Base-by-base conservation (phyloP, 2,797 vertebrate genomes). In the Xerus rutilus region DNA sequence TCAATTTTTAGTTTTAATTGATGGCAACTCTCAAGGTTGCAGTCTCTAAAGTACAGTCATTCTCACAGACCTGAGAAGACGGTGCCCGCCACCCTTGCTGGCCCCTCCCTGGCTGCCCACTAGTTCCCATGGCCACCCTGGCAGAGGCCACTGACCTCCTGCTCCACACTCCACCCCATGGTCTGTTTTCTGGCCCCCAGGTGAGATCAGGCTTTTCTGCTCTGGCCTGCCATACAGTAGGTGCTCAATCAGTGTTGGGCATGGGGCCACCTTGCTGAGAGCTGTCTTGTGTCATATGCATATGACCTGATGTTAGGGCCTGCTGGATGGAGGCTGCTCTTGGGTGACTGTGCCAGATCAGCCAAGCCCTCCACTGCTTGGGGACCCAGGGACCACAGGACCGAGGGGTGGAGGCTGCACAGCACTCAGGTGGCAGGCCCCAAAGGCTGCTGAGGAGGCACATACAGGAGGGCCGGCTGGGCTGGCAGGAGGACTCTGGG, bases 1-100 rank as follows among this genome's bases (percentile, higher is more conserved):
- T 72, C 49, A 57, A 64, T 81, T 67, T 96, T 82, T 76, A 70
- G 59, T 84, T 64, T 85, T 89, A 73, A 89, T 14, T 45, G 65
- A 62, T 30, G 85, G 20, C 59, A 74, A 43, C 49, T n/a, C 69
- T 52, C 62, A 28, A 8, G 52, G 70, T 23, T 6, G 0, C 43
- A 3, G 21, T 32, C 23, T 76, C 45, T 2, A 5, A 35, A 59
- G 45, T 43, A 0, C 0, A 3, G 32, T 45, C 54, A 84, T 47
- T 20, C 25, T 92, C 81, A 5, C 6, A 15, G 52, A 6, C 6
- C 1, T 35, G 52, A 59, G 18, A 17, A 81, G 65, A 0, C 11
- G 21, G 28, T 87, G 18, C 0, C 12, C 13, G 13, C 49, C 3
- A 52, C 12, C 49, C 49, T 1, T 39, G 2, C 39, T 8, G 35